Evolutionary conservation across 2,888 invertebrate species (phyloP).

Genomic region (Microctonus brassicae): DNA sequence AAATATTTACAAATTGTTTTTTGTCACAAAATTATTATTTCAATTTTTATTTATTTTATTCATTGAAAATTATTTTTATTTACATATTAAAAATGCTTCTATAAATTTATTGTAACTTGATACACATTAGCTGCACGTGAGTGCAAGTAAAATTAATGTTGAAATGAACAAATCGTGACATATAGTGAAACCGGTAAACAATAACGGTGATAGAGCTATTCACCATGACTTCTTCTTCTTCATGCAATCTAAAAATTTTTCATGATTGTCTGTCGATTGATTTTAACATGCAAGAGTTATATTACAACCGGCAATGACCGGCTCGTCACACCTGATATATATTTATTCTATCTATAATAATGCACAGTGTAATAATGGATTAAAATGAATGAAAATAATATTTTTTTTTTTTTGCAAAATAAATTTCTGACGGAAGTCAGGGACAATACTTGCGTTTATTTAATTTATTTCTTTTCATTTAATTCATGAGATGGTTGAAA

Average conservation of each 20-base stretch:
- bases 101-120: too few species aligned
- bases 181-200: conserved; percentile 46
- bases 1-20: too few species aligned
- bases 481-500: neutral
- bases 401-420: neutral
- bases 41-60: too few species aligned
- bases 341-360: neutral
- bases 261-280: conserved; percentile 39
- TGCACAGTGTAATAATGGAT: neutral
- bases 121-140: too few species aligned
- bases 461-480: neutral
- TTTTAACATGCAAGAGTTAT: conserved; percentile 23
- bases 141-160: too few species aligned
- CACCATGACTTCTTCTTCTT: too few species aligned
- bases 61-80: too few species aligned
- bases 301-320: conserved; percentile 18
- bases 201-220: conserved; percentile 55
- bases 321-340: neutral
- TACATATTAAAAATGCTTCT: too few species aligned
- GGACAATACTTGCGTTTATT: neutral
- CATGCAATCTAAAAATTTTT: conserved; percentile 49
- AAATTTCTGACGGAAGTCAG: neutral
- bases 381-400: neutral
- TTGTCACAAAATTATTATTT: too few species aligned
- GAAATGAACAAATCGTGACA: too few species aligned